Evolutionary conservation across 2,797 vertebrate genomes (phyloP).

Genomic region (Oryzias dopingdopingensis): DNA sequence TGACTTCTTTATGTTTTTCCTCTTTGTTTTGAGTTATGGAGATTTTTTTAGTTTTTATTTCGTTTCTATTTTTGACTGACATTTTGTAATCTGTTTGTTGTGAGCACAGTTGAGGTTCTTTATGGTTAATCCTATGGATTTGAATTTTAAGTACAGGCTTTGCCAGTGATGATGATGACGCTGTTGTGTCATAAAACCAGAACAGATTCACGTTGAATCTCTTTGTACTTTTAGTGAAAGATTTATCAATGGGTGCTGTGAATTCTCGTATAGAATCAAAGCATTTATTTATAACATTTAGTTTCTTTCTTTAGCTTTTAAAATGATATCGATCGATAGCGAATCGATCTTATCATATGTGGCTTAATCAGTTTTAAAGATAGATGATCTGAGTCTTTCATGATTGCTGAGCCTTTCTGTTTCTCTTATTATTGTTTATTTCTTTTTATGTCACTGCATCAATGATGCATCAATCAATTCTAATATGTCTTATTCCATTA

Average conservation of each 20-base stretch:
- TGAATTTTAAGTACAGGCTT: constrained; percentile 49
- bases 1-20: constrained; percentile 53
- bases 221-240: constrained; percentile 76
- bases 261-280: constrained; percentile 4
- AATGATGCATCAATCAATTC: no score
- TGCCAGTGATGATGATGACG: constrained; percentile 34
- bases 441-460: no score
- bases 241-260: constrained; percentile 6
- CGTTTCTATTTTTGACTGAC: constrained; percentile 10
- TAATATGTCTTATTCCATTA: no score
- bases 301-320: no score
- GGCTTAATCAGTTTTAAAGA: no score
- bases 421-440: no score
- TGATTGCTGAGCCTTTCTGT: no score
- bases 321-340: no score
- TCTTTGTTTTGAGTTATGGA: constrained; percentile 49
- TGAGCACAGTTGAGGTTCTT: constrained; percentile 35
- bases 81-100: constrained; percentile 43
- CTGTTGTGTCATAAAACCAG: constrained; percentile 67
- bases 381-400: no score
- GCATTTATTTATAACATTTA: no score
- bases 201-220: constrained; percentile 92
- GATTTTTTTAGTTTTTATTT: constrained; percentile 10
- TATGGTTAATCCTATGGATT: constrained; percentile 74
- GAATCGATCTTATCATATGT: no score